Conservation (phyloP, 2,113 vertebrate genomes). For the Prionailurus bengalensis region DNA sequence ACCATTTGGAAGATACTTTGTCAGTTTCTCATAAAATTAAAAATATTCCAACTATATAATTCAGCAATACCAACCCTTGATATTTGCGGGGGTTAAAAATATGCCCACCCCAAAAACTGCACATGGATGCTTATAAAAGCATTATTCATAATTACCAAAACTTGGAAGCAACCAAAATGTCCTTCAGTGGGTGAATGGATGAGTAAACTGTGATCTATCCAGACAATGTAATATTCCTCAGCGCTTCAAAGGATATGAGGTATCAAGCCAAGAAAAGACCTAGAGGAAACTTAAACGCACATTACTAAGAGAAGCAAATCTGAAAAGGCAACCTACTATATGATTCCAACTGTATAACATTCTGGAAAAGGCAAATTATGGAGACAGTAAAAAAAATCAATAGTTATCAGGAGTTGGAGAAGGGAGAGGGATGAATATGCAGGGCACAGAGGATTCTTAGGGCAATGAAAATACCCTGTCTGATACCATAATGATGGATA, state of each 20-base stretch:
- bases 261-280: neutral
- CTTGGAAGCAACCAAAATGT: neutral
- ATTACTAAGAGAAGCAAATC: neutral
- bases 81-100: neutral
- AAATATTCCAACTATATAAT: neutral
- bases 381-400: neutral
- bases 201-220: neutral
- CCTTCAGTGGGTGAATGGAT: neutral
- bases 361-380: neutral
- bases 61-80: neutral
- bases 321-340: neutral
- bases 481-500: neutral
- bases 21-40: neutral
- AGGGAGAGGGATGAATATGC: neutral
- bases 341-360: neutral
- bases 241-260: neutral
- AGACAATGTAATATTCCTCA: neutral
- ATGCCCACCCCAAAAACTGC: neutral
- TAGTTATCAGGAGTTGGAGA: neutral
- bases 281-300: neutral
- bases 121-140: neutral
- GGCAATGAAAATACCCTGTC: neutral
- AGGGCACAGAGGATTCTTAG: neutral
- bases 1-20: neutral
- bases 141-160: neutral